These are phyloP conservation scores for Neotoxoptera formosana DNA, from an alignment of 1,140 invertebrate species.

Conservation along the genomic window DNA sequence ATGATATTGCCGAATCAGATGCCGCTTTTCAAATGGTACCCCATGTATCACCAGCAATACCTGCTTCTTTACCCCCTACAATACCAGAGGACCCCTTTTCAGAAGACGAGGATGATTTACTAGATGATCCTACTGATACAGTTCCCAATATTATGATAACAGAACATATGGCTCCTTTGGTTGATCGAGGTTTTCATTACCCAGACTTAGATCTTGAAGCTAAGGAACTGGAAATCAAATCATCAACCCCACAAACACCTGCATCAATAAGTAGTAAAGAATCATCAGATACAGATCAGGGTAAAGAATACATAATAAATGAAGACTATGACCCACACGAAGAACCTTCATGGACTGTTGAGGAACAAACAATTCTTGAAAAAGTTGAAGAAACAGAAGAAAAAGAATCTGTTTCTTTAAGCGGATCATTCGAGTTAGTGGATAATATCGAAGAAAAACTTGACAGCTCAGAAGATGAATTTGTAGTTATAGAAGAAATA, in stretches of 20 bases:
- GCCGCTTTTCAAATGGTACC: conserved; percentile 66
- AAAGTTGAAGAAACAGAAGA: conserved; percentile 58
- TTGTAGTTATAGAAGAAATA: conserved; percentile 86
- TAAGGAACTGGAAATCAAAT: conserved; percentile 59
- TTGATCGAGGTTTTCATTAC: conserved; percentile 65
- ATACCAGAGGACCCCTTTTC: conserved; percentile 68
- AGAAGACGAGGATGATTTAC: conserved; percentile 67
- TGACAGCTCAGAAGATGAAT: conserved; percentile 84
- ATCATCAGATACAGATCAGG: conserved; percentile 71
- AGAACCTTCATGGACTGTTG: conserved; percentile 67
- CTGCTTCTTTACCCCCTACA: conserved; percentile 64
- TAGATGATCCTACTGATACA: conserved; percentile 65
- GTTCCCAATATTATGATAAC: conserved; percentile 77
- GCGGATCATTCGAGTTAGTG: conserved; percentile 88
- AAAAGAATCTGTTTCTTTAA: conserved; percentile 62
- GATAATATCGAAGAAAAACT: conserved; percentile 68
- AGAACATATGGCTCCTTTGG: conserved; percentile 68
- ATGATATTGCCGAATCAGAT: conserved; percentile 67
- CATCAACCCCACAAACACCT: conserved; percentile 66
- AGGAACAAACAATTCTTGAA: conserved; percentile 67
- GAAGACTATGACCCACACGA: conserved; percentile 68
- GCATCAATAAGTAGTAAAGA: conserved; percentile 71
- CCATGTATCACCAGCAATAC: conserved; percentile 64
- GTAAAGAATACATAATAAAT: conserved; percentile 69
- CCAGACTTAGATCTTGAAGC: conserved; percentile 66